These are phyloP conservation scores for Ammodytes dubius DNA, from an alignment of 2,113 vertebrate genomes.

Conservation along the genomic window DNA sequence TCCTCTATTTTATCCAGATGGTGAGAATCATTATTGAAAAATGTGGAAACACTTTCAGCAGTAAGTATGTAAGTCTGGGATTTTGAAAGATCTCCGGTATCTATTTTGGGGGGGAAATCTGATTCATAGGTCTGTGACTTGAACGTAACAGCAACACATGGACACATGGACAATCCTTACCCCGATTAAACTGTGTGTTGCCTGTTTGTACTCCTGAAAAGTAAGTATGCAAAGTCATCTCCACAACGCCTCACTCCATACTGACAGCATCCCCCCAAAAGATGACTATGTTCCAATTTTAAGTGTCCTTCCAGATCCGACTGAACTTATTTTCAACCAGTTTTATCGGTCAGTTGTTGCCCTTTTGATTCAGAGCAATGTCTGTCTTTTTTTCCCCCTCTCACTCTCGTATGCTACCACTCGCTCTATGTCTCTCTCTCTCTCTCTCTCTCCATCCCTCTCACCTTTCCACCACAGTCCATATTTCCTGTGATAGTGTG, in stretches of 20 bases:
- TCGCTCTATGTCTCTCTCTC: constrained; percentile 3
- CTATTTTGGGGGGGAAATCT: background rate
- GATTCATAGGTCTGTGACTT: background rate
- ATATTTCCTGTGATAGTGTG: constrained; percentile 82
- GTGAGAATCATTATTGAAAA: background rate
- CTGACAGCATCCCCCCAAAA: background rate
- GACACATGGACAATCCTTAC: no score
- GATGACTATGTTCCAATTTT: background rate
- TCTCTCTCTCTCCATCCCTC: constrained; percentile 52
- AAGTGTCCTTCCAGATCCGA: background rate
- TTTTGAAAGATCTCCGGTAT: background rate
- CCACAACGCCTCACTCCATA: background rate
- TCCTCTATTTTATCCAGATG: background rate
- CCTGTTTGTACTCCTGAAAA: background rate
- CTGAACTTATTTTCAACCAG: background rate
- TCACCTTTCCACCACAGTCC: constrained; percentile 79
- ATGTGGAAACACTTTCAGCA: background rate
- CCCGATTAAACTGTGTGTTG: background rate
- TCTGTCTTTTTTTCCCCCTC: background rate
- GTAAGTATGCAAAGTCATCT: background rate
- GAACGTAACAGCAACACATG: background rate
- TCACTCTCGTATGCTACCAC: constrained; percentile 13
- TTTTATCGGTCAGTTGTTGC: constrained; percentile 10
- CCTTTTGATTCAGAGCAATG: background rate
- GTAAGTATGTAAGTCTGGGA: background rate